These are phyloP conservation scores for Thereva nobilitata DNA, from an alignment of 2,888 invertebrate genomes.

Conservation along the genomic window DNA sequence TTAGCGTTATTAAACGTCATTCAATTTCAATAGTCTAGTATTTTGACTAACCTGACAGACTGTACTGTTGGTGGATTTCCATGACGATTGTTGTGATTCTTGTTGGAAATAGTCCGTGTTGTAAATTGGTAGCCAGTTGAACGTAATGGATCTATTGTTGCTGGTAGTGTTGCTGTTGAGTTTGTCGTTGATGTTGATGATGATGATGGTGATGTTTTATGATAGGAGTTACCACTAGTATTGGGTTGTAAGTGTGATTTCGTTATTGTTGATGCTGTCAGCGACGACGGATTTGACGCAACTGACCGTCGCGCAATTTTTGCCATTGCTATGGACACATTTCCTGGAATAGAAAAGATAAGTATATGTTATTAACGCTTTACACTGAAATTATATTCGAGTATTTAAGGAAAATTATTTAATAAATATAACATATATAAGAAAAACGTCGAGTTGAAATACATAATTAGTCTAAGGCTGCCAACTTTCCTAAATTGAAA, in stretches of 20 bases:
- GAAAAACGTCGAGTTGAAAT: no score
- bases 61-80: conserved; percentile 41
- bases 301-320: conserved; percentile 58
- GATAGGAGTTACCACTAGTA: conserved; percentile 3
- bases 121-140: conserved; percentile 45
- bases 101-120: conserved; percentile 45
- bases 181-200: conserved; percentile 7
- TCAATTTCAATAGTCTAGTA: background rate
- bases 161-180: conserved; percentile 38
- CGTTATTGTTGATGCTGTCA: conserved; percentile 43
- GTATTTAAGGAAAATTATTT: no score
- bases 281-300: conserved; percentile 49
- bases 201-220: conserved; percentile 34
- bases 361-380: background rate
- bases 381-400: background rate
- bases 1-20: background rate
- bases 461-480: no score
- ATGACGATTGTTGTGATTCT: conserved; percentile 40
- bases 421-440: no score
- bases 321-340: conserved; percentile 59
- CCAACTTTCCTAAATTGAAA: no score
- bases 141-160: conserved; percentile 44
- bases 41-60: conserved; percentile 26
- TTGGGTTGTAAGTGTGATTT: conserved; percentile 2
- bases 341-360: conserved; percentile 49